These are phyloP conservation scores for Hylaea fasciaria DNA, from an alignment of 2,888 invertebrate species.

Conservation along the genomic window DNA sequence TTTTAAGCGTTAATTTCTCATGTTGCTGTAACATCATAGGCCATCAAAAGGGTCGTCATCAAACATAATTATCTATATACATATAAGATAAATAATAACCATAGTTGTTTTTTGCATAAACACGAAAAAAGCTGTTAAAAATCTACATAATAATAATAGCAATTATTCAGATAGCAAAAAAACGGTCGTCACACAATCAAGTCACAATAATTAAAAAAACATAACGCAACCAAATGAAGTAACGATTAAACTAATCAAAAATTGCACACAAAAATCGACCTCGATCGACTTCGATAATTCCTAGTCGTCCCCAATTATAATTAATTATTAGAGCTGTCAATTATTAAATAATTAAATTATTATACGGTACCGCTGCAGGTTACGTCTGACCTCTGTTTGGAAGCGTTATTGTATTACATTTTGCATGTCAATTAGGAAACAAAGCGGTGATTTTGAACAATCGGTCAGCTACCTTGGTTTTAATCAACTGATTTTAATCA, in stretches of 20 bases:
- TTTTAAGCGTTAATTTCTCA: too few species aligned
- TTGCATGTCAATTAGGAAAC: constrained; percentile 29
- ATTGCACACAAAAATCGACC: constrained; percentile 33
- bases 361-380: constrained; percentile 43
- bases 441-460: constrained; percentile 20
- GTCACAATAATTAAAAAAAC: not conserved
- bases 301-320: constrained; percentile 51
- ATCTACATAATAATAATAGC: too few species aligned
- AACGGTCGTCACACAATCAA: too few species aligned
- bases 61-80: too few species aligned
- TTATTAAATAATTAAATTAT: constrained; percentile 61
- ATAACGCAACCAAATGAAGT: constrained; percentile 18
- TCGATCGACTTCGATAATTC: constrained; percentile 33
- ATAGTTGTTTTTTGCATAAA: too few species aligned
- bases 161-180: too few species aligned
- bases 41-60: too few species aligned
- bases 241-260: not conserved
- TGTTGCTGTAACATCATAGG: too few species aligned
- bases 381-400: constrained; percentile 22
- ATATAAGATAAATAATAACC: too few species aligned
- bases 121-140: too few species aligned
- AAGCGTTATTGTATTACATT: constrained; percentile 22
- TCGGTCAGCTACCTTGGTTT: constrained; percentile 15
- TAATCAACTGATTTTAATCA: constrained; percentile 21
- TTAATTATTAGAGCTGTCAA: constrained; percentile 65